A percentile compares a stretch with the other conserved stretches of the same genome.
Evolutionary conservation across 2,888 invertebrate genomes (phyloP).

Genomic region (Ischnura elegans): DNA sequence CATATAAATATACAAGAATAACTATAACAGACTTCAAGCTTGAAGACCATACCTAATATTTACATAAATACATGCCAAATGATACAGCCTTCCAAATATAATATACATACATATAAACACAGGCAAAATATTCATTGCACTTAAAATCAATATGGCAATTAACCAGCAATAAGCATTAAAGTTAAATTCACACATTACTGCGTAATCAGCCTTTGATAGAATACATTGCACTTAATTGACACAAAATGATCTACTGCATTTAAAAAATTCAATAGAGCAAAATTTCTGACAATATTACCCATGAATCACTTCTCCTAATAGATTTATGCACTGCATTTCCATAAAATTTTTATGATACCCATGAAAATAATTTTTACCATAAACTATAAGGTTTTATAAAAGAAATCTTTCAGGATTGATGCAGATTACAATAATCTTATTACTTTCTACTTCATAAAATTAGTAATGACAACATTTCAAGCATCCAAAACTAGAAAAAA

Average conservation of each 20-base stretch:
- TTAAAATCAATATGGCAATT: slow-evolving; percentile 3
- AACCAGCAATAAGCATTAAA: neutral
- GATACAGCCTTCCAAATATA: neutral
- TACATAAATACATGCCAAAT: neutral
- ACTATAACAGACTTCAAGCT: slow-evolving; percentile 3
- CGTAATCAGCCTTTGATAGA: slow-evolving; percentile 17
- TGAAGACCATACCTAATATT: neutral
- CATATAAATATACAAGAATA: slow-evolving; percentile 43
- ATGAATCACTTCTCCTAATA: too few species aligned
- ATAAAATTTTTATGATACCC: too few species aligned
- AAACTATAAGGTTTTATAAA: too few species aligned
- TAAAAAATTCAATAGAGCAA: too few species aligned
- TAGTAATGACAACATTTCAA: neutral
- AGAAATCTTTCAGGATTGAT: too few species aligned
- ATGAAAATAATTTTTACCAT: too few species aligned
- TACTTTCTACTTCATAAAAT: neutral
- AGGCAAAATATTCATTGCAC: slow-evolving; percentile 39
- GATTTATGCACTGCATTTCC: too few species aligned
- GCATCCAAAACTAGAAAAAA: neutral
- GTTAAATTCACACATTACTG: neutral
- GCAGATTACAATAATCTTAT: too few species aligned
- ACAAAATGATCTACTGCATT: neutral
- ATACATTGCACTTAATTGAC: neutral
- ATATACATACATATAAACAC: too few species aligned
- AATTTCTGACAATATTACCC: too few species aligned